phyloP scores from a whole-genome alignment of 2,797 vertebrate species.

The Pitangus sulphuratus region DNA sequence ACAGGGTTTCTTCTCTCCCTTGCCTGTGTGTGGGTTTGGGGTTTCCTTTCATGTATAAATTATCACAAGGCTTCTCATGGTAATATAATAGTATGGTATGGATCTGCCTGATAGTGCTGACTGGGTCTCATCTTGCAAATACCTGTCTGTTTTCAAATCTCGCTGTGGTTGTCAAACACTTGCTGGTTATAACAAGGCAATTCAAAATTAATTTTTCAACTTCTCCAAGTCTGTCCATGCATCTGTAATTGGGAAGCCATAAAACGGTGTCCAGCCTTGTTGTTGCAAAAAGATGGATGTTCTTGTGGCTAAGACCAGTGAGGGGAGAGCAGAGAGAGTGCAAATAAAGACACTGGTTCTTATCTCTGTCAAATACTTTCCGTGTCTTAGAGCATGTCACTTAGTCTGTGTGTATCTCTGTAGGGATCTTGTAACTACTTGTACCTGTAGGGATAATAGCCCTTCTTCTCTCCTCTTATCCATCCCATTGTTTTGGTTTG shows the following conservation, averaged over 20 bases:
- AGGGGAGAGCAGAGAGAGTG: not conserved
- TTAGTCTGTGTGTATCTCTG: not conserved
- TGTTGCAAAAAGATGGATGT: not conserved
- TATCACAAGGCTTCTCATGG: not conserved
- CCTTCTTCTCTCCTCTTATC: not conserved
- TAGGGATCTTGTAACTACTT: not conserved
- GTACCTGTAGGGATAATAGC: slow-evolving; percentile 25
- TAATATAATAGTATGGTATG: not conserved
- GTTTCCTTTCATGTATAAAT: not conserved
- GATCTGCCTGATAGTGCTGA: not conserved
- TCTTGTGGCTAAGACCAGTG: not conserved
- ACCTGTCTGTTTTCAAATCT: not conserved
- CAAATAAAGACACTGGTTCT: not conserved
- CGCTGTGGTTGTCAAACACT: not conserved
- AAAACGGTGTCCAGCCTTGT: accelerated
- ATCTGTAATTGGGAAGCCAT: not conserved
- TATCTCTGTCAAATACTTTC: not conserved
- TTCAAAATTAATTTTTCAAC: not conserved
- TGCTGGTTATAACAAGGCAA: not conserved
- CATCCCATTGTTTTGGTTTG: not conserved
- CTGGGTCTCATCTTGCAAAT: not conserved
- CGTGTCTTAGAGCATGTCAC: not conserved
- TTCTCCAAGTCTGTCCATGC: not conserved
- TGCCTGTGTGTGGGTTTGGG: not conserved
- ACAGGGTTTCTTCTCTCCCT: not conserved